A percentile compares a stretch with the other conserved stretches of the same genome.
Conservation (phyloP, 2,113 vertebrate genomes). For the Neomonachus schauinslandi region DNA sequence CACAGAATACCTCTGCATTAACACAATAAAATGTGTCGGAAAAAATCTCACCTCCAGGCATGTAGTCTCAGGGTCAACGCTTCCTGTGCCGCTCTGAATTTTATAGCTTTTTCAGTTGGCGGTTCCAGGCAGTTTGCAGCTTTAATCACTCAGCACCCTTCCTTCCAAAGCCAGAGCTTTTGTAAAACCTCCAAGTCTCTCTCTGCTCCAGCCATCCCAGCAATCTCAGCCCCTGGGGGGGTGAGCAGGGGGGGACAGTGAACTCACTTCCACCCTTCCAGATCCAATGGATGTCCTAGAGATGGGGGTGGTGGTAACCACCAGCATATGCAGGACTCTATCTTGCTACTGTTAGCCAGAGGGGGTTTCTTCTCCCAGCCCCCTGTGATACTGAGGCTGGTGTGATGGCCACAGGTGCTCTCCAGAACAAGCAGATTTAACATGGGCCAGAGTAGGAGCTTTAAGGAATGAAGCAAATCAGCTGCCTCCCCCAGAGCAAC, state of each 20-base stretch:
- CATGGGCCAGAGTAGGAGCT: background rate
- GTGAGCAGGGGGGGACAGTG: too few species aligned
- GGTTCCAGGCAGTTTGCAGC: background rate
- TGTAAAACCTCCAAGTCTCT: constrained; percentile 31
- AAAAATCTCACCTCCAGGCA: background rate
- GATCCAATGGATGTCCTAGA: background rate
- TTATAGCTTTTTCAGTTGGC: constrained; percentile 39
- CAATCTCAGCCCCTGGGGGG: background rate
- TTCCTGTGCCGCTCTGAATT: constrained; percentile 36
- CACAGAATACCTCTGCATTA: constrained; percentile 2
- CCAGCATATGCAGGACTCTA: background rate
- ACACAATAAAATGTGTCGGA: background rate
- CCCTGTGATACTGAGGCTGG: background rate
- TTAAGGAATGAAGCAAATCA: constrained; percentile 19
- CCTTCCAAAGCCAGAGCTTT: constrained; percentile 12
- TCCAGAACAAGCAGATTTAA: background rate
- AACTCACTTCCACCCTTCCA: background rate
- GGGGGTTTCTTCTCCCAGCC: background rate
- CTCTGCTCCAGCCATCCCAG: background rate
- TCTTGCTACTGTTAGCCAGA: background rate
- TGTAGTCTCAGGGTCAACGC: background rate
- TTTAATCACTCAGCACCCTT: constrained; percentile 8
- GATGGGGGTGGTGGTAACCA: background rate
- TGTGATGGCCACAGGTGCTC: background rate
- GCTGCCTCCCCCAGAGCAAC: background rate